phyloP scores from a whole-genome alignment of 2,113 vertebrate genomes.

The Ondatra zibethicus region DNA sequence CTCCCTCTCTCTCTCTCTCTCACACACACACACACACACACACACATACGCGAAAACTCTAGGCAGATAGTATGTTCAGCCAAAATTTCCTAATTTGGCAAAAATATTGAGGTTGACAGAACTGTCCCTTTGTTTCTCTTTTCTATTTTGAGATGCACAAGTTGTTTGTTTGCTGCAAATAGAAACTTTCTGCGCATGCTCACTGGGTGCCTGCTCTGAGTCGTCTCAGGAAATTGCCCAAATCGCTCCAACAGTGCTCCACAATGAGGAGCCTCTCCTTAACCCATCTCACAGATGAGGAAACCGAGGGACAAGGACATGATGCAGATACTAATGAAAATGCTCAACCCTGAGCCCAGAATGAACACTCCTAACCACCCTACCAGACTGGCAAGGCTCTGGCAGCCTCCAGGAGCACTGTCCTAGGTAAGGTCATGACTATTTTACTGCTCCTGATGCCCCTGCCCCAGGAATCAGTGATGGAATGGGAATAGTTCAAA shows the following conservation, averaged over 20 bases:
- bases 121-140: constrained; percentile 5
- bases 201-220: neutral
- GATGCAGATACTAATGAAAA: neutral
- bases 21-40: neutral
- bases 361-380: neutral
- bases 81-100: constrained; percentile 45
- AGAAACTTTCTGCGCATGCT: neutral
- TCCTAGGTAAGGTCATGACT: neutral
- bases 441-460: neutral
- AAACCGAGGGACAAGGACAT: neutral
- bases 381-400: neutral
- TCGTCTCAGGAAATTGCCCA: constrained; percentile 20
- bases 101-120: neutral
- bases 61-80: neutral
- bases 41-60: neutral
- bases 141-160: constrained; percentile 12
- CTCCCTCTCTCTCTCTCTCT: neutral
- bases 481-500: constrained; percentile 38
- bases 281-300: neutral
- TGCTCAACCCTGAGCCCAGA: neutral
- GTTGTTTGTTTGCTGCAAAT: constrained; percentile 10
- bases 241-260: neutral
- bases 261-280: neutral
- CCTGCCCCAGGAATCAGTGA: neutral
- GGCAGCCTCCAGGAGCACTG: neutral